Evolutionary conservation across 1,140 invertebrate genomes (phyloP), one percentile per base, ranked within the genome.

Genomic region (Apis cerana): DNA sequence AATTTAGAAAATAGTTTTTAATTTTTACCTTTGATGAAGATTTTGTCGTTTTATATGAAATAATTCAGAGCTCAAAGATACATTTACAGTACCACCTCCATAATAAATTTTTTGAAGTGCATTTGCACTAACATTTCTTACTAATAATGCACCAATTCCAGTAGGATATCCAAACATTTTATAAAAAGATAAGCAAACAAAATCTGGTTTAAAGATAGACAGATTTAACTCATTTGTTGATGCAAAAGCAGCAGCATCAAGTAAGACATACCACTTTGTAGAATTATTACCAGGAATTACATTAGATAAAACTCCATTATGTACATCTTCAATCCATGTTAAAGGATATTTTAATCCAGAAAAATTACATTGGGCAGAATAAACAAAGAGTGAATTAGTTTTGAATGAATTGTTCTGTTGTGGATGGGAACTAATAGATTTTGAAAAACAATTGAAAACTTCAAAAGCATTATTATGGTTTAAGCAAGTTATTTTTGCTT

Each of bases 151-250:
- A 52, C 98, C 99, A 86, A 97, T 92, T n/a, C 97, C 99, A 79
- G 98, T 99, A 11, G 99, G 99, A 94, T 97, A 99, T 8, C 99
- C 99, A 95, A 99, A 99, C 90, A 99, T 98, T 95, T 99, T 99
- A 94, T 99, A 99, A 94, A 99, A 99, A 2, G 99, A 99, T 10
- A 99, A 59, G 71, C 96, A 96, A 0, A 99, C 96, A 95, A 99
- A 99, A 94, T 99, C 98, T 27, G 98, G 97, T 84, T 97, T 96
- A 64, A 94, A 95, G 19, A 90, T 80, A 1, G 95, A 95, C 64
- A 99, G 94, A 95, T 99, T 96, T 68, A 99, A 94, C 27, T 94
- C 93, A 93, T 96, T 98, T 54, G 97, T 98, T n/a, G 96, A 95
- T 5, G 96, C 96, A 94, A 95, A 98, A 64, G 96, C 94, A 1